A percentile compares a stretch with the other conserved stretches of the same genome.
These are phyloP conservation scores for Herpetotheres cachinnans DNA, from an alignment of 2,113 vertebrate genomes.

Conservation along the genomic window DNA sequence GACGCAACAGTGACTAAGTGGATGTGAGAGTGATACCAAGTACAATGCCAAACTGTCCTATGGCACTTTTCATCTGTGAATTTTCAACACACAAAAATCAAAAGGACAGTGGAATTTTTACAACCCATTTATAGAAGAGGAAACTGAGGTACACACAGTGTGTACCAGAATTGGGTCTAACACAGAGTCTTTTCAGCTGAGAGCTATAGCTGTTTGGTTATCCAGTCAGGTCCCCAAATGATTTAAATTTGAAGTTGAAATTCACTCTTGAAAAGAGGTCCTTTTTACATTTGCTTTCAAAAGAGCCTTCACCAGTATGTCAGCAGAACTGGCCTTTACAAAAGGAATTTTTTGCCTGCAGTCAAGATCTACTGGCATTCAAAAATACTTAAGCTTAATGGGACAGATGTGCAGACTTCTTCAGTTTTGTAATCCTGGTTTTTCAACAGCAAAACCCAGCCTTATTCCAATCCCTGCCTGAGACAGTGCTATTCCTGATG, in stretches of 20 bases:
- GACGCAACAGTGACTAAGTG: background rate
- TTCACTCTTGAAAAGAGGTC: background rate
- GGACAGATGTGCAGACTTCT: background rate
- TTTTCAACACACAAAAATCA: background rate
- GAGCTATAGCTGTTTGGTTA: background rate
- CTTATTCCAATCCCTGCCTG: background rate
- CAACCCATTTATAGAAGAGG: background rate
- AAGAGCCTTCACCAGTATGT: background rate
- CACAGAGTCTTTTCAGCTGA: background rate
- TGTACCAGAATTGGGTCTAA: background rate
- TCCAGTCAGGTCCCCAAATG: background rate
- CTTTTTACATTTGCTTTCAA: background rate
- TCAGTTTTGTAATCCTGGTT: background rate
- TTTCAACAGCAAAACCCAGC: background rate
- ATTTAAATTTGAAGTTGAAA: background rate
- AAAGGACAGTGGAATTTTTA: background rate
- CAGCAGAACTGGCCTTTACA: background rate
- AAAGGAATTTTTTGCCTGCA: background rate
- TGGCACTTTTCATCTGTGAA: background rate
- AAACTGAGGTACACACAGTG: rapidly evolving
- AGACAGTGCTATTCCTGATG: background rate
- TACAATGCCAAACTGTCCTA: background rate
- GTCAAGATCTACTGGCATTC: background rate
- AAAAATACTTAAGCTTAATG: background rate
- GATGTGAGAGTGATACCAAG: background rate